phyloP scores from a whole-genome alignment of 2,113 vertebrate genomes.

The Misgurnus mizolepis region DNA sequence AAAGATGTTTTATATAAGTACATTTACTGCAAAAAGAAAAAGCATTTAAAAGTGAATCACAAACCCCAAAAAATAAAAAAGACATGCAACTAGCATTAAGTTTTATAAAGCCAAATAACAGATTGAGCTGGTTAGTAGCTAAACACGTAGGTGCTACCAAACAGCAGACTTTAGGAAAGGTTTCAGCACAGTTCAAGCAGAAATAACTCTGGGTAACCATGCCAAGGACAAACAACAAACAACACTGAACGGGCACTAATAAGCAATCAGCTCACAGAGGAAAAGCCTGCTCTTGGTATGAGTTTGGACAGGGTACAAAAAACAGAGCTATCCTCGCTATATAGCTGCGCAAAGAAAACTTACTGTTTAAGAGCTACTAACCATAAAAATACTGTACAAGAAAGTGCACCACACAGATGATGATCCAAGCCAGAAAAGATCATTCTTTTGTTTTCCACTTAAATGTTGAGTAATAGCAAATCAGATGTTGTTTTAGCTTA shows the following conservation, averaged over 20 bases:
- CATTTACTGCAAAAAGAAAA: not conserved
- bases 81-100: not conserved
- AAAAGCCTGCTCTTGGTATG: slow-evolving; percentile 34
- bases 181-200: slow-evolving; percentile 26
- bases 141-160: slow-evolving; percentile 30
- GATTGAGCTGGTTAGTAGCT: not conserved
- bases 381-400: not conserved
- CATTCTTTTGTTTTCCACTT: not conserved
- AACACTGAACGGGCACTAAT: slow-evolving; percentile 51
- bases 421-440: slow-evolving; percentile 1
- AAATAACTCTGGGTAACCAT: slow-evolving; percentile 41
- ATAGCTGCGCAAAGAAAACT: not conserved
- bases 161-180: slow-evolving; percentile 30
- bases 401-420: not conserved
- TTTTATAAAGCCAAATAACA: not conserved
- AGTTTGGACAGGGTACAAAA: slow-evolving; percentile 45
- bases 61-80: not conserved
- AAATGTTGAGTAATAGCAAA: not conserved
- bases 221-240: slow-evolving; percentile 56
- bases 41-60: not conserved
- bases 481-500: not conserved
- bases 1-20: no score
- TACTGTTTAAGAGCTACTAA: slow-evolving; percentile 10
- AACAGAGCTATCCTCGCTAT: slow-evolving; percentile 17
- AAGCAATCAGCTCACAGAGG: slow-evolving; percentile 59